Evolutionary conservation across 2,888 invertebrate genomes (phyloP), one percentile per base, ranked within the genome.

Genomic region (Rhyacophila evoluta): DNA sequence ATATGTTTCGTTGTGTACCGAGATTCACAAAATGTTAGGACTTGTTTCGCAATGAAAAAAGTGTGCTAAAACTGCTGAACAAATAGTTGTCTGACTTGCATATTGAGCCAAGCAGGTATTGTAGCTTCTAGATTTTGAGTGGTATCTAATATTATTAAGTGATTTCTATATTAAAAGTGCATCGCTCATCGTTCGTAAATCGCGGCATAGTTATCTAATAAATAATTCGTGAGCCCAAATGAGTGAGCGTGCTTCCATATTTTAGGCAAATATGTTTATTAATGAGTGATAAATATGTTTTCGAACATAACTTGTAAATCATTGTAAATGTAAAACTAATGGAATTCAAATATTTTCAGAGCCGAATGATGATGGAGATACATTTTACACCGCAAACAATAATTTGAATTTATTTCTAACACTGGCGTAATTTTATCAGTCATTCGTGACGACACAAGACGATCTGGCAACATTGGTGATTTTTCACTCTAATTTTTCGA

Each of bases 181-280:
- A 33, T 33, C 29, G 29, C 55, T 55, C 55, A 55, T 25, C 55
- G 15, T 55, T 19, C 10, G 55, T 8, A 2, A 19, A 0, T 25
- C 55, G 15, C 12, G 2, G 15, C 10, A 55, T 19, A 55, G 6
- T 19, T 55, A 19, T 55, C 55, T 55, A 55, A 55, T 55, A 55
- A 55, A 55, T 55, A 25, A 55, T 19, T 55, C 55, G 55, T 55
- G 55, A 15, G 55, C 5, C 55, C 19, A 55, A 55, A 55, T 19
- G 55, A 55, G 69, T 69, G 69, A 28, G n/a, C 69, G 69, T 69
- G 69, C 29, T 69, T 69, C 69, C 69, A 69, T 33, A 33, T 69
- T 69, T 69, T 69, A 69, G 69, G 69, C 33, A 69, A 69, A 69
- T 69, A 69, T 29, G 29, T 29, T 69, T 69, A 55, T 33, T 29